A percentile compares a stretch with the other conserved stretches of the same genome.
These are phyloP conservation scores for Lasioglossum leucozonium DNA, from an alignment of 2,888 invertebrate species.

Conservation along the genomic window DNA sequence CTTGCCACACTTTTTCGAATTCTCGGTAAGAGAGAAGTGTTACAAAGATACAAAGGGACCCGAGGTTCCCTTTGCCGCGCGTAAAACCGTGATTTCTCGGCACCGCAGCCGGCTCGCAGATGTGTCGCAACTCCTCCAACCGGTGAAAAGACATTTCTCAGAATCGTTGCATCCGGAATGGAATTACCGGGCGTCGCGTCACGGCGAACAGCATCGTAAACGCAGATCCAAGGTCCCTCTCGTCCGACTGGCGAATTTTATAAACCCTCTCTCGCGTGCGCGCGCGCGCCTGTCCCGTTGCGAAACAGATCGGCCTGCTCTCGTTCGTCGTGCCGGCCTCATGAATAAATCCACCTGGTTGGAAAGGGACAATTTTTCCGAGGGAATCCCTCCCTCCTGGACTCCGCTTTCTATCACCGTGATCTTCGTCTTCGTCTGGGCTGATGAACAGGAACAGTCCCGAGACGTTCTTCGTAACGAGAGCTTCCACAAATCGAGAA, in stretches of 20 bases:
- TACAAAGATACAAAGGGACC: not conserved
- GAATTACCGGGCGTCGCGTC: slow-evolving; percentile 11
- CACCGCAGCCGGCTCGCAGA: not conserved
- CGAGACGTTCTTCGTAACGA: not conserved
- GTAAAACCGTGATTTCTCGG: not conserved
- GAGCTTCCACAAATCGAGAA: not conserved
- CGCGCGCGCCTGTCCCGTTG: not conserved
- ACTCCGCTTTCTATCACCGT: slow-evolving; percentile 17
- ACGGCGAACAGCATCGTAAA: slow-evolving; percentile 19
- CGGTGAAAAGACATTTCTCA: not conserved
- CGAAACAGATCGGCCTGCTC: not conserved
- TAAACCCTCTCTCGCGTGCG: not conserved
- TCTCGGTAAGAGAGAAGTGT: not conserved
- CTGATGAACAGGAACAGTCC: not conserved
- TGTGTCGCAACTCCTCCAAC: not conserved
- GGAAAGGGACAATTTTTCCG: slow-evolving; percentile 27
- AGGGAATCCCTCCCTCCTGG: not conserved
- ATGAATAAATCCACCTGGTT: slow-evolving; percentile 29
- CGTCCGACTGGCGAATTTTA: slow-evolving; percentile 1
- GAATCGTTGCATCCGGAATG: not conserved
- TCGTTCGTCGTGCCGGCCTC: slow-evolving; percentile 15
- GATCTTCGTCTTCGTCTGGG: not conserved
- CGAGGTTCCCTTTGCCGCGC: not conserved
- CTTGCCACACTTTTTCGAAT: not conserved
- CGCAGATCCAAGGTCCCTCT: slow-evolving; percentile 3